phyloP scores from a whole-genome alignment of 2,888 invertebrate genomes.

The Sarcophaga carnaria region DNA sequence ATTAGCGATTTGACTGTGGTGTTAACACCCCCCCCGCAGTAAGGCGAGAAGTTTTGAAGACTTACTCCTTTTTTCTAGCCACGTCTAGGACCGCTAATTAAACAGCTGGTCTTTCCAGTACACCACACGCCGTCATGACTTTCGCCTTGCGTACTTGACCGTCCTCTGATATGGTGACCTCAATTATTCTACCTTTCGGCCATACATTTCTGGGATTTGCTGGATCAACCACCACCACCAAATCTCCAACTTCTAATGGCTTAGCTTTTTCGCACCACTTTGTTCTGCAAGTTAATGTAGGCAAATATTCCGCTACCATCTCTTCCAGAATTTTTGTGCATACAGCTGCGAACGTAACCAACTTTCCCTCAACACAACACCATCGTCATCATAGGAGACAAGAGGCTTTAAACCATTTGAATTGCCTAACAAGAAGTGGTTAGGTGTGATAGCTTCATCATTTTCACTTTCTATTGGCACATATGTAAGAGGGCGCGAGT shows the following conservation, averaged over 20 bases:
- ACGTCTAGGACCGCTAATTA: constrained; percentile 9
- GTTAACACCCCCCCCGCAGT: constrained; percentile 33
- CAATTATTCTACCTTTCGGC: background rate
- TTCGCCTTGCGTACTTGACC: constrained; percentile 50
- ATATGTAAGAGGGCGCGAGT: constrained; percentile 31
- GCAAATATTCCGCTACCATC: constrained; percentile 35
- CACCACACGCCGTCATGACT: constrained; percentile 22
- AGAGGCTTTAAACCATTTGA: constrained; percentile 8
- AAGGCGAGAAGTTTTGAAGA: constrained; percentile 5
- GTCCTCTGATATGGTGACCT: constrained; percentile 10
- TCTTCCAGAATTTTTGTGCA: constrained; percentile 26
- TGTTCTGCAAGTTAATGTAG: constrained; percentile 29
- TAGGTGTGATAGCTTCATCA: constrained; percentile 23
- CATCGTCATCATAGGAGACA: constrained; percentile 13
- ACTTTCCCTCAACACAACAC: background rate
- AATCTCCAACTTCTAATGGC: constrained; percentile 19
- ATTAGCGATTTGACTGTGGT: background rate
- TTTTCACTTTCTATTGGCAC: constrained; percentile 50
- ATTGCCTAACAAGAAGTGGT: constrained; percentile 3
- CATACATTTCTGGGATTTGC: too few species aligned
- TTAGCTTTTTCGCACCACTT: constrained; percentile 43
- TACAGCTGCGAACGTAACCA: constrained; percentile 35
- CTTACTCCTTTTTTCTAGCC: constrained; percentile 28
- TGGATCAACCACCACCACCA: background rate
- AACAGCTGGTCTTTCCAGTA: constrained; percentile 17